Evolutionary conservation across 2,888 invertebrate species (phyloP).

Genomic region (Odontothrips loti): DNA sequence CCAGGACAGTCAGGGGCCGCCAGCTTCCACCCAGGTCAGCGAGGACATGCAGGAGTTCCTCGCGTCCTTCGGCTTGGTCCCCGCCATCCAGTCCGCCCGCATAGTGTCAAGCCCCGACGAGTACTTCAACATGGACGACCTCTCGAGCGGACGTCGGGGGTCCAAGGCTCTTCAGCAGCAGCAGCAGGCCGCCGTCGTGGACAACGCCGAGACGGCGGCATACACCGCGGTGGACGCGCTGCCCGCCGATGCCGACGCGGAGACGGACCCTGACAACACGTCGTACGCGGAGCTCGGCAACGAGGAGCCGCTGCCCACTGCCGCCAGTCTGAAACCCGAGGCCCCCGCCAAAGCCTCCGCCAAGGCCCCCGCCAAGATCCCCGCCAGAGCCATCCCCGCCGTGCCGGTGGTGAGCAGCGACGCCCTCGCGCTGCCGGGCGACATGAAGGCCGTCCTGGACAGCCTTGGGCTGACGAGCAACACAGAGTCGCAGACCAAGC

Average conservation of each 20-base stretch:
- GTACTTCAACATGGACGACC: conserved; percentile 13
- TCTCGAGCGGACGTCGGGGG: conserved; percentile 29
- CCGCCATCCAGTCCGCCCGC: conserved; percentile 38
- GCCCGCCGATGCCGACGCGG: conserved; percentile 21
- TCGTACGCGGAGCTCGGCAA: conserved; percentile 34
- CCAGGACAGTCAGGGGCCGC: conserved; percentile 37
- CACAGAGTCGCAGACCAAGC: background rate
- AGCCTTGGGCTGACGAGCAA: conserved; percentile 45
- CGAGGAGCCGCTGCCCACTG: conserved; percentile 9
- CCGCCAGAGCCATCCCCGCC: background rate
- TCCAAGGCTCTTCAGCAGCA: conserved; percentile 43
- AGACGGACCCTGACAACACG: conserved; percentile 32
- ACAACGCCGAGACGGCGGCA: conserved; percentile 36
- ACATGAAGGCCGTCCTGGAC: conserved; percentile 47
- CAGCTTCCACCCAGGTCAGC: conserved; percentile 41
- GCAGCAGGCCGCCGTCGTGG: conserved; percentile 31
- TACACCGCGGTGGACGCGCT: conserved; percentile 7
- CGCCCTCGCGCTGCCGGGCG: conserved; percentile 40
- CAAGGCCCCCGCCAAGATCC: too few relatives aligned
- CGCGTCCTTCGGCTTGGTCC: conserved; percentile 48
- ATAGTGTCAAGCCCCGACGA: conserved; percentile 5
- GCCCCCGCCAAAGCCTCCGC: too few relatives aligned
- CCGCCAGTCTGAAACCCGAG: background rate
- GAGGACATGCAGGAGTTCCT: conserved; percentile 49
- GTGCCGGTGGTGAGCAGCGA: background rate